Evolutionary conservation across 2,888 invertebrate genomes (phyloP).

Genomic region (Ashinkailepas kermadecensis): DNA sequence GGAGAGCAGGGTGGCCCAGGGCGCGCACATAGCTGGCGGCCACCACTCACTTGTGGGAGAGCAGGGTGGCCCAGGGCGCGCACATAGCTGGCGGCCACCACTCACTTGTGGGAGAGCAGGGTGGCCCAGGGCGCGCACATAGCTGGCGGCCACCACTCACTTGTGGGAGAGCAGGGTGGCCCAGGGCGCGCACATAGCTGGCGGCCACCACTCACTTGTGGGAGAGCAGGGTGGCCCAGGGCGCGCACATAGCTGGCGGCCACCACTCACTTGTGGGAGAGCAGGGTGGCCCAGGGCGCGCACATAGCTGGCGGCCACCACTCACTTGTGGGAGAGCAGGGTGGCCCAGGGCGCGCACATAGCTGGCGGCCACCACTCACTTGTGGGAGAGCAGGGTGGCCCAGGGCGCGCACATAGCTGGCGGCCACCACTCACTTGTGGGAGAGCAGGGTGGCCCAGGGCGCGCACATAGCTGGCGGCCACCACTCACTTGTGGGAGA

Average conservation of each 20-base stretch:
- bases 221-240: slow-evolving; percentile 74
- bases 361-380: slow-evolving; percentile 45
- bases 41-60: slow-evolving; percentile 64
- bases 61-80: slow-evolving; percentile 84
- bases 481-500: slow-evolving; percentile 64
- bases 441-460: slow-evolving; percentile 74
- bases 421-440: slow-evolving; percentile 58
- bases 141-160: slow-evolving; percentile 45
- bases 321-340: slow-evolving; percentile 71
- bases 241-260: slow-evolving; percentile 65
- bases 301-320: slow-evolving; percentile 50
- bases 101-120: slow-evolving; percentile 71
- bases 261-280: slow-evolving; percentile 64
- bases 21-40: slow-evolving; percentile 65
- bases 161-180: slow-evolving; percentile 75
- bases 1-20: slow-evolving; percentile 74
- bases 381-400: slow-evolving; percentile 75
- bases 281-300: slow-evolving; percentile 84
- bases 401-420: slow-evolving; percentile 86
- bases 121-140: slow-evolving; percentile 92
- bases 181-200: slow-evolving; percentile 86
- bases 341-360: slow-evolving; percentile 92
- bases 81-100: slow-evolving; percentile 50
- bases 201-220: slow-evolving; percentile 58
- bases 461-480: slow-evolving; percentile 65